Percentiles rank a stretch among this genome's conserved stretches.
Evolutionary conservation across 1,140 invertebrate species (phyloP).

Genomic region (Sminthurinus signatus): DNA sequence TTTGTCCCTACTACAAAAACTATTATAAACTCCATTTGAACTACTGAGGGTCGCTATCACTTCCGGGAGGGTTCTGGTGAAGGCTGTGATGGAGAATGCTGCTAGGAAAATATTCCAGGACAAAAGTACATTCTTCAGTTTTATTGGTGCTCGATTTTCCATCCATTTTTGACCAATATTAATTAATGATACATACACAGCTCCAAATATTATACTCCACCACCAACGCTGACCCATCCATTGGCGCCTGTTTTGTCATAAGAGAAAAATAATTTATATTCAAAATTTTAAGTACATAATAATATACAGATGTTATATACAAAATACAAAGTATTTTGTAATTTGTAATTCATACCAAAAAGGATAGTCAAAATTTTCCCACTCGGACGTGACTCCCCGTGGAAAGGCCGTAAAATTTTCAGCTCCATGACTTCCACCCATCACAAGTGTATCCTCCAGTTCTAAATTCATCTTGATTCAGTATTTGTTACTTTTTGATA

Average conservation of each 20-base stretch:
- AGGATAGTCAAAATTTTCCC: too few species aligned
- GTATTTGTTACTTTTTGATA: too few species aligned
- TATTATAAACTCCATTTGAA: constrained; percentile 79
- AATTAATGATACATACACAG: constrained; percentile 87
- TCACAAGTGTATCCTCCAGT: too few species aligned
- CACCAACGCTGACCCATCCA: constrained; percentile 98
- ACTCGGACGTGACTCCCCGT: too few species aligned
- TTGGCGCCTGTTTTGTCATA: constrained; percentile 57
- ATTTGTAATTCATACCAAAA: too few species aligned
- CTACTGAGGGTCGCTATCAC: constrained; percentile 75
- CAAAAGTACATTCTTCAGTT: constrained; percentile 73
- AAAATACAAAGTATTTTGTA: too few species aligned
- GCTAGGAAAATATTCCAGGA: constrained; percentile 90
- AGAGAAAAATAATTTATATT: too few species aligned
- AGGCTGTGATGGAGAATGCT: constrained; percentile 88
- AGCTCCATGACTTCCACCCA: too few species aligned
- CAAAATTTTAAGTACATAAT: too few species aligned
- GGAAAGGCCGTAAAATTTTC: too few species aligned
- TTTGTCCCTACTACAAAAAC: constrained; percentile 59
- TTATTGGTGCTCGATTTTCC: constrained; percentile 78
- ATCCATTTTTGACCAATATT: constrained; percentile 90
- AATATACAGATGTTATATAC: too few species aligned
- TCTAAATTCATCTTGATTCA: too few species aligned
- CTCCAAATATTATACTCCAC: constrained; percentile 82
- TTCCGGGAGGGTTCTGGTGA: constrained; percentile 77